phyloP scores from a whole-genome alignment of 2,888 invertebrate species.

The Saturnia pavonia region DNA sequence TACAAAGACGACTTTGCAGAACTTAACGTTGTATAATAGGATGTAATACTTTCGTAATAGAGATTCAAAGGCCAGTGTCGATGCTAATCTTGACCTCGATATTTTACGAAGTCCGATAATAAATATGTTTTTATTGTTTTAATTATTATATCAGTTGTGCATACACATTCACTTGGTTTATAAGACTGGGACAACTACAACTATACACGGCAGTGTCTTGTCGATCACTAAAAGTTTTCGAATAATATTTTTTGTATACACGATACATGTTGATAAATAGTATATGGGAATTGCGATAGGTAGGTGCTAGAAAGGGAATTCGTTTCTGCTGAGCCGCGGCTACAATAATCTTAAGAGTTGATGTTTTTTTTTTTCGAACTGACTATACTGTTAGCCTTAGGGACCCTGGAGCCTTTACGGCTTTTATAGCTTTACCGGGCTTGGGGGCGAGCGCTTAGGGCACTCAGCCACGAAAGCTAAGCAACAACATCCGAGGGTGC shows the following conservation, averaged over 20 bases:
- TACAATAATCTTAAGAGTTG: too few species aligned
- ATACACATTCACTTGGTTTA: not conserved
- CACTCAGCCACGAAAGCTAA: too few species aligned
- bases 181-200: not conserved
- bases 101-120: constrained; percentile 25
- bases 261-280: not conserved
- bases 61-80: constrained; percentile 29
- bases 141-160: constrained; percentile 1
- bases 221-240: too few species aligned
- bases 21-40: constrained; percentile 23
- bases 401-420: too few species aligned
- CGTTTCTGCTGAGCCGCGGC: too few species aligned
- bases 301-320: too few species aligned
- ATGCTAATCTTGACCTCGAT: constrained; percentile 38
- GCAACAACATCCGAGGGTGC: too few species aligned
- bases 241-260: too few species aligned
- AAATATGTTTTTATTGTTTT: constrained; percentile 7
- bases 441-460: too few species aligned
- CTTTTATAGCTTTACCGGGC: too few species aligned
- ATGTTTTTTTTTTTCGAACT: too few species aligned
- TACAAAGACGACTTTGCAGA: not conserved
- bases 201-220: not conserved
- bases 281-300: not conserved
- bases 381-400: too few species aligned
- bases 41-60: constrained; percentile 26